These are phyloP conservation scores for Phyllostomus discolor DNA, from an alignment of 2,113 vertebrate genomes.

Conservation along the genomic window DNA sequence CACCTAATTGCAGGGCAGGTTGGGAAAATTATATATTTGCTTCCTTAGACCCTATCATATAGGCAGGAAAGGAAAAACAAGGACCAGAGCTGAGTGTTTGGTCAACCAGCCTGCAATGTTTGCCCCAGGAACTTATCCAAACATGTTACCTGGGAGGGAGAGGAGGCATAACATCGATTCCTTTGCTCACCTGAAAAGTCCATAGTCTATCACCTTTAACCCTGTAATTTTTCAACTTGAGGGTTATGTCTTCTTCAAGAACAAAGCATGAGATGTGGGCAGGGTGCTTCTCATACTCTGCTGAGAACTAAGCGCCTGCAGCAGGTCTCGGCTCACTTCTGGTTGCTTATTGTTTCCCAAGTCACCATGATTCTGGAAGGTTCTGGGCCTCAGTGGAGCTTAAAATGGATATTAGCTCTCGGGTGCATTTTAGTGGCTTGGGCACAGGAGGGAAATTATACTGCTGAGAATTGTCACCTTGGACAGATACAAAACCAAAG, in stretches of 20 bases:
- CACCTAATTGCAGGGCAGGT: not conserved
- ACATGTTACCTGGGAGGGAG: not conserved
- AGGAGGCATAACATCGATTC: not conserved
- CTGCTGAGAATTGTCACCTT: conserved; percentile 22
- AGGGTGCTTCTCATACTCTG: not conserved
- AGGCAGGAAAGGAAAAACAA: not conserved
- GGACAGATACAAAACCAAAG: conserved; percentile 57
- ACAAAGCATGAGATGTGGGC: not conserved
- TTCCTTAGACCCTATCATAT: not conserved
- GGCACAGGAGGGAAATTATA: conserved; percentile 14
- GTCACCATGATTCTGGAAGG: not conserved
- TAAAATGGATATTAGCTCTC: conserved; percentile 28
- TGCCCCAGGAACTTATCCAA: not conserved
- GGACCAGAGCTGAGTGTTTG: not conserved
- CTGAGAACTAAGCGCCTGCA: not conserved
- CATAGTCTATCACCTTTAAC: too few relatives aligned
- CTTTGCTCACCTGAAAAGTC: not conserved
- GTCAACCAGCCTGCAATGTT: not conserved
- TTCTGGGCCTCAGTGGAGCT: conserved; percentile 21
- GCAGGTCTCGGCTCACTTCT: not conserved
- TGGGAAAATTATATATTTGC: not conserved
- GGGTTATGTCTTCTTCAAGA: not conserved
- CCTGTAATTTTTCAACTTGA: not conserved
- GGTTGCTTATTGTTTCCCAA: conserved; percentile 4
- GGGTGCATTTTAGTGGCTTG: conserved; percentile 44